phyloP scores from a whole-genome alignment of 2,797 vertebrate species.

The Hipposideros larvatus region DNA sequence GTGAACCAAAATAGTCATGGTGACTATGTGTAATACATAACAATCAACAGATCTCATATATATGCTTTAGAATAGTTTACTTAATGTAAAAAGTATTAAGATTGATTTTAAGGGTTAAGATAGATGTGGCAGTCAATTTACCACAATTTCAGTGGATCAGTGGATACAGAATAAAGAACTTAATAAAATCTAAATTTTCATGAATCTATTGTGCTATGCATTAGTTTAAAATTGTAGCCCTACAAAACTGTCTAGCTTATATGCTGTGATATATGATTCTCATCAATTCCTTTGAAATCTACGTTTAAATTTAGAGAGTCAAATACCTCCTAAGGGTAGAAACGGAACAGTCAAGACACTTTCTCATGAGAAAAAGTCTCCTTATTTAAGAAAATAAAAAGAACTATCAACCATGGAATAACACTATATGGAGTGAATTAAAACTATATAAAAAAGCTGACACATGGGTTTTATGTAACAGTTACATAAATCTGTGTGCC shows the following conservation, averaged over 20 bases:
- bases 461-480: constrained; percentile 35
- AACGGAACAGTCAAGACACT: not conserved
- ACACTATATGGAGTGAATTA: constrained; percentile 10
- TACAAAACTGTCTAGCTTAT: constrained; percentile 29
- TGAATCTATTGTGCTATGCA: not conserved
- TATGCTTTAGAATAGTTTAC: constrained; percentile 48
- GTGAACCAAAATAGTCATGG: not conserved
- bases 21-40: constrained; percentile 17
- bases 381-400: constrained; percentile 40
- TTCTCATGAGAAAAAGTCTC: constrained; percentile 24
- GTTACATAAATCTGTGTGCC: constrained; percentile 28
- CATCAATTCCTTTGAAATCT: constrained; percentile 59
- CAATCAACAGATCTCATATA: not conserved
- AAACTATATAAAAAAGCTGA: constrained; percentile 22
- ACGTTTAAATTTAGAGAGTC: constrained; percentile 41
- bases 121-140: not conserved
- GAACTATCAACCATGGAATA: not conserved
- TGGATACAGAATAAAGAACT: constrained; percentile 22
- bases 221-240: not conserved
- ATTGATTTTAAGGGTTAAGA: constrained; percentile 52
- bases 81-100: constrained; percentile 45
- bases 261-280: constrained; percentile 15
- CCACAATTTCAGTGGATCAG: constrained; percentile 41
- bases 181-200: constrained; percentile 33
- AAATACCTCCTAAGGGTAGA: constrained; percentile 45